Percentiles rank a stretch among this genome's conserved stretches.
Conservation (phyloP, 1,140 invertebrate species). For the Halotydeus destructor region DNA sequence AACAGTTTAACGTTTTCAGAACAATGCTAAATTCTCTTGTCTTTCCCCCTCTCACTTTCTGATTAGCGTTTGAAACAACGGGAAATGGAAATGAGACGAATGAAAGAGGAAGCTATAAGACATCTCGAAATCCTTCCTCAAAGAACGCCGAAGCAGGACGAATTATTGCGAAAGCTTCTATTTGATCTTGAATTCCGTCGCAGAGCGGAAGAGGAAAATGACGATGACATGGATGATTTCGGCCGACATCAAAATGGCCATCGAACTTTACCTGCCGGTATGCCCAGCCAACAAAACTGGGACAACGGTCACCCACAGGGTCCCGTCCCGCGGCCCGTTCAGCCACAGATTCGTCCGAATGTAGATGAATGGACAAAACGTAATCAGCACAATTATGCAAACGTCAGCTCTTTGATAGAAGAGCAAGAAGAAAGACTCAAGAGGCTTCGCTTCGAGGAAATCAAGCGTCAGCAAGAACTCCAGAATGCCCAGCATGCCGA, state of each 20-base stretch:
- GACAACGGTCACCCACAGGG: constrained; percentile 9
- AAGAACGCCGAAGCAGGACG: constrained; percentile 54
- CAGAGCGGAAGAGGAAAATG: constrained; percentile 50
- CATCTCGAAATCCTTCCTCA: constrained; percentile 43
- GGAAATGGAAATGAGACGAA: constrained; percentile 41
- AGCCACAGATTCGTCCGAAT: neutral
- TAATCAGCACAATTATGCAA: neutral
- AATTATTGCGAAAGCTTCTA: constrained; percentile 56
- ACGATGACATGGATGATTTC: constrained; percentile 52
- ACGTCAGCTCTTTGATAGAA: constrained; percentile 6
- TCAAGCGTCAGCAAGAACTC: constrained; percentile 18
- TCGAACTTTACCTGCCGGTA: neutral
- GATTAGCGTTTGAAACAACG: constrained; percentile 39
- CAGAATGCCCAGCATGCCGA: constrained; percentile 23
- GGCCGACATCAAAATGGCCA: constrained; percentile 28
- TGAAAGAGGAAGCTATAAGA: constrained; percentile 60
- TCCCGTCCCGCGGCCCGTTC: neutral
- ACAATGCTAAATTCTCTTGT: no score
- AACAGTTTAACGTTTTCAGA: neutral
- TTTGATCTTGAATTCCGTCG: constrained; percentile 71
- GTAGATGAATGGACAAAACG: constrained; percentile 1
- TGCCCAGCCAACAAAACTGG: neutral
- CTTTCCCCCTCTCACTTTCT: neutral
- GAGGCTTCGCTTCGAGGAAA: constrained; percentile 15
- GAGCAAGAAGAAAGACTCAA: constrained; percentile 16